Evolutionary conservation across 1,140 invertebrate genomes (phyloP), one percentile per base, ranked within the genome.

Genomic region (Bombyx mandarina): DNA sequence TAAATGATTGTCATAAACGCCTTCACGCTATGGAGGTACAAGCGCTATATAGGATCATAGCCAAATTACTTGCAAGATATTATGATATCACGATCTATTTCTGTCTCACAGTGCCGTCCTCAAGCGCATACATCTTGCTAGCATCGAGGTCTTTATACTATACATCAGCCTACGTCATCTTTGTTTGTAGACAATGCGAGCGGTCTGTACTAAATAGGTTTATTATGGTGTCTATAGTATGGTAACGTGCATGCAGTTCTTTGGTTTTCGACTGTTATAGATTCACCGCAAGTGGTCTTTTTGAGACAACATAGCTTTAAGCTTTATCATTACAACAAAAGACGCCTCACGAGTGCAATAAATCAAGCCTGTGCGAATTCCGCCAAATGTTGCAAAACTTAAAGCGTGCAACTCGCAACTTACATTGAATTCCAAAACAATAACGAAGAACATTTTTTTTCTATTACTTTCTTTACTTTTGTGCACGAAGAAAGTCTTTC

Each of bases 51-150:
- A 54, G 50, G 58, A 63, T 67, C 61, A 60, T 59, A 65, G 63
- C 61, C 67, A 67, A 67, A 69, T 67, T 63, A 59, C 61, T 52
- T 57, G 52, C 60, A 62, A 69, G 60, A 63, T 73, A 67, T 68
- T 73, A 79, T 84, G 76, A 84, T 77, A 75, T 82, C 81, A 84
- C 71, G 58, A 67, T 77, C 76, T 79, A 84, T 82, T 81, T 61
- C 65, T 58, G 62, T 71, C 67, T 64, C 54, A 66, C 51, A 51
- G 46, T 69, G 64, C 60, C 68, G 67, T 67, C 65, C 65, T 75
- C 71, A 35, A 35, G 26, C 50, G 26, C 42, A 51, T 26, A 18
- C 26, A 6, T 12, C 65, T 69, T 67, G 73, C 73, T 62, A 61
- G 69, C 63, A 56, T 69, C 71, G 70, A 77, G 69, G 69, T 70